Base-by-base conservation (phyloP, 2,888 invertebrate species). In the Seira ritae region DNA sequence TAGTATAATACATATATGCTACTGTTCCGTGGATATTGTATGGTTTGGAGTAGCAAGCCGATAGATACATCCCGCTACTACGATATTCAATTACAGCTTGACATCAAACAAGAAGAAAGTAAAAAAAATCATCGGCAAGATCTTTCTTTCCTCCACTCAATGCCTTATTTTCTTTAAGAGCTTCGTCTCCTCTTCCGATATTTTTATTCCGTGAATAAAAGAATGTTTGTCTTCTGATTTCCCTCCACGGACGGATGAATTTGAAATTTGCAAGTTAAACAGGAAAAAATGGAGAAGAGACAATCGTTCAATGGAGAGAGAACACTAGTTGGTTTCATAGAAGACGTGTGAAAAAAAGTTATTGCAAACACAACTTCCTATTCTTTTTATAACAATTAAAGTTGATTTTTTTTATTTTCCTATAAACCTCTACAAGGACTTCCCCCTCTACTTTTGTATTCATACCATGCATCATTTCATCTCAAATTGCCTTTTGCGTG, bases 171-270 rank as follows among this genome's bases (percentile, higher is more conserved):
- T 50, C 50, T 31, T 31, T 8, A 50, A 50, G 15, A 50, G 50
- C 2, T 62, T 62, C 20, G 8, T 22, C 20, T 10, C 12, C 22
- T n/a, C 20, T 20, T 62, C 6, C 19, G 20, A 19, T n/a, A 62
- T 20, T 20, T 20, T 20, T 62, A 3, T 62, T 8, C 62, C 20
- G 10, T 62, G 62, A 20, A 62, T 8, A 20, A 62, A 62, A 20
- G n/a, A n/a, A 20, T 62, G 62, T 62, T 62, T 62, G 62, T 62
- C 20, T 62, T 20, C 20, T 62, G 19, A 62, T 62, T 62, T 62
- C 20, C n/a, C 12, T 20, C 31, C 31, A 8, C 31, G 31, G 20
- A 20, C 62, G 62, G 20, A 2, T 20, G 15, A 62, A 62, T 62
- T 62, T 20, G 20, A 62, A 62, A 15, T 20, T 62, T 20, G n/a